Conservation (phyloP, 2,797 vertebrate species). For the Anabacerthia variegaticeps region DNA sequence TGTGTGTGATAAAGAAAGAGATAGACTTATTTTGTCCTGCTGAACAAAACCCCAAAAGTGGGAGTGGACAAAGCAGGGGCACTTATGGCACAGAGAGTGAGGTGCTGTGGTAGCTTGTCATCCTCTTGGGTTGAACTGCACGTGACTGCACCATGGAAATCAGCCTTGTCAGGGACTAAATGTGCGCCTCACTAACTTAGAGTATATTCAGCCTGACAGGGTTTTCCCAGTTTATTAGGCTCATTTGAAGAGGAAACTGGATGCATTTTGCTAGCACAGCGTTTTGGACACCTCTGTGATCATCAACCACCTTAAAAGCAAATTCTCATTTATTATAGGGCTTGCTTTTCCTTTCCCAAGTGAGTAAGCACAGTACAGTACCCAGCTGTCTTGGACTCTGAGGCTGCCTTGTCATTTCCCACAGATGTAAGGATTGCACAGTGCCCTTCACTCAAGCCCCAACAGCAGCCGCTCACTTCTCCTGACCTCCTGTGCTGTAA, state of each 20-base stretch:
- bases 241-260: slow-evolving; percentile 13
- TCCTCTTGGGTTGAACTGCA: not conserved
- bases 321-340: not conserved
- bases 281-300: not conserved
- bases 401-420: not conserved
- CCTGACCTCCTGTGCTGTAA: not conserved
- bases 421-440: not conserved
- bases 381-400: not conserved
- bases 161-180: not conserved
- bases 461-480: not conserved
- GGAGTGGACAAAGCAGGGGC: not conserved
- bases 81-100: not conserved
- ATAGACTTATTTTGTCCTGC: not conserved
- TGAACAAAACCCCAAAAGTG: not conserved
- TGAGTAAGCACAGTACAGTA: not conserved
- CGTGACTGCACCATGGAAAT: not conserved
- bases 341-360: not conserved
- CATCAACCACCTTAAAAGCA: not conserved
- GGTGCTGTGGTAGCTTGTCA: not conserved
- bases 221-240: slow-evolving; percentile 50
- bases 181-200: not conserved
- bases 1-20: not conserved
- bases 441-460: not conserved
- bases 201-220: slow-evolving; percentile 4
- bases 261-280: slow-evolving; percentile 3